Percentiles rank a stretch among this genome's conserved stretches.
phyloP scores from a whole-genome alignment of 2,888 invertebrate genomes.

The Protodeltote pygarga region DNA sequence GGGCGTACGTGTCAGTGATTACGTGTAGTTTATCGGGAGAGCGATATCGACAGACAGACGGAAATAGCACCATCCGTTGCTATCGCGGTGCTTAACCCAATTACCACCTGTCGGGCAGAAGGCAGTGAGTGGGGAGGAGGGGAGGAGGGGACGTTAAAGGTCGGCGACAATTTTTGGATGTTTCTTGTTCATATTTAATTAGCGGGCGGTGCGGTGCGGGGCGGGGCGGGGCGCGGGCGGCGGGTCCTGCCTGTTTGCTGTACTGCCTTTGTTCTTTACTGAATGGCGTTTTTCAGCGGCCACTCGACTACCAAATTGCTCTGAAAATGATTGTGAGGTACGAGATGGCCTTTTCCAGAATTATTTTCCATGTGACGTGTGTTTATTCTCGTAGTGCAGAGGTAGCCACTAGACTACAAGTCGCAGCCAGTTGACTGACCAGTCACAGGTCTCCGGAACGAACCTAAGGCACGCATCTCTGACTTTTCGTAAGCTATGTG shows the following conservation, averaged over 20 bases:
- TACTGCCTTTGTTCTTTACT: conserved; percentile 27
- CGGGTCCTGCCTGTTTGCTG: conserved; percentile 22
- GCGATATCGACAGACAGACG: conserved; percentile 21
- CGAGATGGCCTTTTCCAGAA: not conserved
- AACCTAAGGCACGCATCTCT: too few species aligned
- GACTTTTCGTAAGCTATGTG: too few species aligned
- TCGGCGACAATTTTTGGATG: conserved; percentile 39
- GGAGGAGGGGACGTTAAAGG: conserved; percentile 10
- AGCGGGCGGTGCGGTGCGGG: too few species aligned
- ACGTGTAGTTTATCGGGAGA: conserved; percentile 24
- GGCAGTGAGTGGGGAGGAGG: not conserved
- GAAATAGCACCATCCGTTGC: conserved; percentile 35
- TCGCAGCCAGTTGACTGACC: too few species aligned
- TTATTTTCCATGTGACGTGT: not conserved
- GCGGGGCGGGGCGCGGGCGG: too few species aligned
- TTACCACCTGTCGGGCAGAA: conserved; percentile 28
- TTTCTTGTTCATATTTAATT: conserved; percentile 47
- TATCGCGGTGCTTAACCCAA: conserved; percentile 36
- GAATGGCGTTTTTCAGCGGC: conserved; percentile 12
- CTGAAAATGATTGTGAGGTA: conserved; percentile 18
- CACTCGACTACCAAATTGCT: conserved; percentile 12
- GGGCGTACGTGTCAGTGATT: conserved; percentile 23
- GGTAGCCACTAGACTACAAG: too few species aligned
- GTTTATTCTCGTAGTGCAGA: not conserved
- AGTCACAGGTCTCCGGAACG: too few species aligned